Percentiles rank a stretch among this genome's conserved stretches.
These are phyloP conservation scores for Cheilosia variabilis DNA, from an alignment of 2,888 invertebrate species.

Conservation along the genomic window DNA sequence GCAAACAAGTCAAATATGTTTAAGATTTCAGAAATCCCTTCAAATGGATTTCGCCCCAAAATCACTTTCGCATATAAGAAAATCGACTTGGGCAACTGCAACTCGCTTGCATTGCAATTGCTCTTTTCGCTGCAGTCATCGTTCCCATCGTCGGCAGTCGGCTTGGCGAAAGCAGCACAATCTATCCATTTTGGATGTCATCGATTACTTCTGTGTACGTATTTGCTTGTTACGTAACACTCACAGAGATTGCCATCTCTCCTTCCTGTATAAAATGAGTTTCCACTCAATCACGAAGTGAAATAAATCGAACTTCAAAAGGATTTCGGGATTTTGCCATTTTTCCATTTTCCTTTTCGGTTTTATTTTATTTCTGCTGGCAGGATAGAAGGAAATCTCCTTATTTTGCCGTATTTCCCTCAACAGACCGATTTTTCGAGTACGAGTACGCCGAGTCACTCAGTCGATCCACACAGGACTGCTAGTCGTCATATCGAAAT, in stretches of 20 bases:
- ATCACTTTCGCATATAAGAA: slow-evolving; percentile 39
- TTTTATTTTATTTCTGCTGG: slow-evolving; percentile 3
- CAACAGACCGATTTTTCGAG: background rate
- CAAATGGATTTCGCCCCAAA: slow-evolving; percentile 45
- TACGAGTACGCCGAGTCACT: background rate
- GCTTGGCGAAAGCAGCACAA: background rate
- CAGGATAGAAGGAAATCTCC: slow-evolving; percentile 35
- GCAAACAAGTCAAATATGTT: slow-evolving; percentile 54
- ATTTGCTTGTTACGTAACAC: slow-evolving; percentile 56
- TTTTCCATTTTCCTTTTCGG: slow-evolving; percentile 53
- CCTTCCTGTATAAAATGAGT: slow-evolving; percentile 66
- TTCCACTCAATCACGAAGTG: slow-evolving; percentile 74
- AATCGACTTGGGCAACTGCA: slow-evolving; percentile 44
- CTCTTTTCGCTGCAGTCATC: slow-evolving; percentile 29
- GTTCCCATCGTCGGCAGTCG: background rate
- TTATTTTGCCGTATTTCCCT: slow-evolving; percentile 25
- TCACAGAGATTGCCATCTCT: slow-evolving; percentile 18
- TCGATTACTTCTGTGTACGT: slow-evolving; percentile 44
- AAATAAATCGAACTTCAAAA: slow-evolving; percentile 76
- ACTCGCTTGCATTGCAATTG: slow-evolving; percentile 22
- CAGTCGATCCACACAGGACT: slow-evolving; percentile 9
- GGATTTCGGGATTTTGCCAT: slow-evolving; percentile 74
- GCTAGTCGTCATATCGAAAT: slow-evolving; percentile 48
- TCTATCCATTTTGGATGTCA: slow-evolving; percentile 43
- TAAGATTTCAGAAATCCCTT: slow-evolving; percentile 48